phyloP scores from a whole-genome alignment of 30 jellyfish, hydroid and myxozoan species.

The Turritopsis rubra region DNA sequence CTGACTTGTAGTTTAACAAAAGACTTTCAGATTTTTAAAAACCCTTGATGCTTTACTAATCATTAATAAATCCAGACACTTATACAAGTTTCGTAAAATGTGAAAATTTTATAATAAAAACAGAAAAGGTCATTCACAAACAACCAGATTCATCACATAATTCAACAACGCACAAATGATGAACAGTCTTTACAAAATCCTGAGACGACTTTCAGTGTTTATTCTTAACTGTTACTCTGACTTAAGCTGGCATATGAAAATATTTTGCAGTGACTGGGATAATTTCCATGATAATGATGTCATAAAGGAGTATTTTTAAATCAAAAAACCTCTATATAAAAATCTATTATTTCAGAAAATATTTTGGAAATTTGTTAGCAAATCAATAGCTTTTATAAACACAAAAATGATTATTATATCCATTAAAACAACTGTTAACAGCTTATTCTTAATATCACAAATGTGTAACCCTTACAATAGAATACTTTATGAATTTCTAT shows the following conservation, averaged over 20 bases:
- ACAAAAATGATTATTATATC: neutral
- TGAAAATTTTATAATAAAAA: neutral
- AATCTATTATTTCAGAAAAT: neutral
- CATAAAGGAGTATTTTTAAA: neutral
- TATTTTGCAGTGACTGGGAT: neutral
- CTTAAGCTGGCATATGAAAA: neutral
- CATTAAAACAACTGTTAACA: neutral
- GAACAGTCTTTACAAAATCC: neutral
- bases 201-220: neutral
- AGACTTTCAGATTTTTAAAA: neutral
- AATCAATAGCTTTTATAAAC: neutral
- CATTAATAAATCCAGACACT: neutral
- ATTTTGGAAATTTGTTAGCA: slow-evolving; percentile 5
- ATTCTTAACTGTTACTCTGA: neutral
- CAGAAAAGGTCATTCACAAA: neutral
- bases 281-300: neutral
- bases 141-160: neutral
- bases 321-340: neutral
- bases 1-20: too few species aligned
- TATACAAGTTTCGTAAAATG: neutral
- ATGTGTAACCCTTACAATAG: neutral
- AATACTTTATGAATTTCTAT: too few species aligned
- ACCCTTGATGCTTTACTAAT: neutral
- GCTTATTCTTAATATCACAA: neutral
- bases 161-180: neutral